Evolutionary conservation across 2,797 vertebrate species (phyloP).

Genomic region (Lycodopsis pacificus): DNA sequence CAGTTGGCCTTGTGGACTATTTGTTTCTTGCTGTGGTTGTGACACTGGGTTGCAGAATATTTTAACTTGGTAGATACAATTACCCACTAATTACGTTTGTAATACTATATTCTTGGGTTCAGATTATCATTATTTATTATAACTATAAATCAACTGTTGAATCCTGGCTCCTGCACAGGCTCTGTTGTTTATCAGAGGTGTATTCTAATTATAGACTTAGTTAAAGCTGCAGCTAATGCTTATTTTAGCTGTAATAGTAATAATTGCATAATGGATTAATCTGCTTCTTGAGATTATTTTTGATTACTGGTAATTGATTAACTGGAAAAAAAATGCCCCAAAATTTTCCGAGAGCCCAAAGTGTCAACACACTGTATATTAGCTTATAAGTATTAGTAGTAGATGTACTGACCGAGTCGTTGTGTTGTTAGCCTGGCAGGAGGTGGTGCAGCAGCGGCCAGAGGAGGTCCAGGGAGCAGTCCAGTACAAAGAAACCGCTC

Average conservation of each 20-base stretch:
- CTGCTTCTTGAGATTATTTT: not conserved
- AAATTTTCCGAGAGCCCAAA: not conserved
- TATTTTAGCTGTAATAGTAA: not conserved
- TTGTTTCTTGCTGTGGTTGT: slow-evolving; percentile 29
- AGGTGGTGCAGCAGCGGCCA: slow-evolving; percentile 84
- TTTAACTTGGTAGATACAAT: slow-evolving; percentile 1
- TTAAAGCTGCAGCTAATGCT: not conserved
- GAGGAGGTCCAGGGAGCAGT: slow-evolving; percentile 76
- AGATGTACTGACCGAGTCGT: slow-evolving; percentile 1
- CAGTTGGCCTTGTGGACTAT: slow-evolving; percentile 43
- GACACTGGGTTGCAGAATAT: slow-evolving; percentile 11
- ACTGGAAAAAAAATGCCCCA: too few species aligned
- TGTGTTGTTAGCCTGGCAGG: slow-evolving; percentile 90
- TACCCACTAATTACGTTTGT: not conserved
- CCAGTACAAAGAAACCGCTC: slow-evolving; percentile 88
- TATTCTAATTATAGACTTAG: not conserved
- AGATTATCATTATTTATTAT: not conserved
- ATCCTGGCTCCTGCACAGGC: not conserved
- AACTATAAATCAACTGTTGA: not conserved
- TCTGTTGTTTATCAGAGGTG: not conserved
- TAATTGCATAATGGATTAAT: not conserved
- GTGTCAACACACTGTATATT: not conserved
- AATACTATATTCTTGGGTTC: not conserved
- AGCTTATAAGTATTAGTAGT: not conserved
- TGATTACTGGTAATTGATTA: not conserved